phyloP scores from a whole-genome alignment of 2,888 invertebrate species.

The Drosophila ochracea region DNA sequence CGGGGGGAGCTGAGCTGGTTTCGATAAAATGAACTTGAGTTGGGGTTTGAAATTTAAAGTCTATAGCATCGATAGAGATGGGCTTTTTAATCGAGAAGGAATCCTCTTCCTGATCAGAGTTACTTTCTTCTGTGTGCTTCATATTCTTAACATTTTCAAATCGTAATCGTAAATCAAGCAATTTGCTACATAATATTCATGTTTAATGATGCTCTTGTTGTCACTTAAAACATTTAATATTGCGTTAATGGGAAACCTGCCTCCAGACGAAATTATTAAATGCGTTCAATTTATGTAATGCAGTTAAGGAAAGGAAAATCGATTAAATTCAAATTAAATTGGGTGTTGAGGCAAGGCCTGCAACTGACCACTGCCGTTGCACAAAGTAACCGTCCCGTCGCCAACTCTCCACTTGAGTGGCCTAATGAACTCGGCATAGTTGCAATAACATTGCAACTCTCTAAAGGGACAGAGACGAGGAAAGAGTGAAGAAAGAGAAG shows the following conservation, averaged over 20 bases:
- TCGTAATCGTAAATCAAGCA: not conserved
- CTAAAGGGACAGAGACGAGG: not conserved
- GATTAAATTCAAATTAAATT: constrained; percentile 37
- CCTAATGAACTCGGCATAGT: constrained; percentile 74
- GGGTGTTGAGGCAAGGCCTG: constrained; percentile 7
- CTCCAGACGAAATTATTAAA: not conserved
- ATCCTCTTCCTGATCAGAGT: not conserved
- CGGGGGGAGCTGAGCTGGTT: too few relatives aligned
- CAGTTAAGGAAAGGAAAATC: constrained; percentile 17
- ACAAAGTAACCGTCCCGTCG: constrained; percentile 5
- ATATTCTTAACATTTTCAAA: not conserved
- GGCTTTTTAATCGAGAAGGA: not conserved
- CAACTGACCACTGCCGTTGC: not conserved
- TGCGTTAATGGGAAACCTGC: not conserved
- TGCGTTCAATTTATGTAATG: not conserved
- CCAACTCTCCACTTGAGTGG: constrained; percentile 18
- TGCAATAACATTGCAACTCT: constrained; percentile 65
- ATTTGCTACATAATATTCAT: not conserved
- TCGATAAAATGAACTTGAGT: too few relatives aligned
- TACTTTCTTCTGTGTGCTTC: not conserved
- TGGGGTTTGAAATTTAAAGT: not conserved
- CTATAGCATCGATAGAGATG: not conserved
- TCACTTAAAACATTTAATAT: not conserved
- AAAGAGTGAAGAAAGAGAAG: not conserved
- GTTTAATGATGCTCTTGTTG: not conserved